These are phyloP conservation scores for Phrynocephalus forsythii DNA, from an alignment of 2,797 vertebrate species.

Conservation along the genomic window DNA sequence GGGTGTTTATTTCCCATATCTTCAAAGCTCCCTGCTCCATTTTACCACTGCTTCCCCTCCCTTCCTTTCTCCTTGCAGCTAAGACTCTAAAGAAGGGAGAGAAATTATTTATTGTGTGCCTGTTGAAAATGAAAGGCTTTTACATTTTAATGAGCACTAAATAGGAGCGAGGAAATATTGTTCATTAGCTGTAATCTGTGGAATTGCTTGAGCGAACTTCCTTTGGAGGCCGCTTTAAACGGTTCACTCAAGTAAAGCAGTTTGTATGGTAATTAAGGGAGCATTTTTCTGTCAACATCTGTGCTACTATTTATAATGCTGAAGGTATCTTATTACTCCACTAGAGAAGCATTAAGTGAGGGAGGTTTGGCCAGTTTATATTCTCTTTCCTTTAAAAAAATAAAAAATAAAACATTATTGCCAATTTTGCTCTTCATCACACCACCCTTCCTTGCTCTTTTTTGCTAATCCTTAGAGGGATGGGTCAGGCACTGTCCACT, in stretches of 20 bases:
- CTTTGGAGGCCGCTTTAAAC: conserved; percentile 93
- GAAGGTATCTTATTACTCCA: conserved; percentile 76
- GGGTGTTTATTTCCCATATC: too few species aligned
- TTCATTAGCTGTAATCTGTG: conserved; percentile 93
- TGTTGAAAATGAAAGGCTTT: conserved; percentile 87
- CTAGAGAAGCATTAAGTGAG: conserved; percentile 70
- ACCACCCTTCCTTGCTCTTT: conserved; percentile 34
- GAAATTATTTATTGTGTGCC: conserved; percentile 86
- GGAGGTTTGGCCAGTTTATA: conserved; percentile 59
- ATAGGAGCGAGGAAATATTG: conserved; percentile 88
- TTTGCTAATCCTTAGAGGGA: not conserved
- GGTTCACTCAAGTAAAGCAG: conserved; percentile 95
- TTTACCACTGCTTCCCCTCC: conserved; percentile 55
- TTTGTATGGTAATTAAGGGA: conserved; percentile 99
- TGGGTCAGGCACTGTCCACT: conserved; percentile 64
- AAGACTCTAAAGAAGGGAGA: conserved; percentile 66
- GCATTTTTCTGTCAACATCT: conserved; percentile 94
- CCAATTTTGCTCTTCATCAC: conserved; percentile 42
- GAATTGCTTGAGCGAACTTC: conserved; percentile 95
- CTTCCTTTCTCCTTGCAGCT: conserved; percentile 65
- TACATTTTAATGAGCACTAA: conserved; percentile 91
- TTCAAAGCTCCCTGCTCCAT: not conserved
- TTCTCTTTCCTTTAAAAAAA: conserved; percentile 10
- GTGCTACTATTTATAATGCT: conserved; percentile 87
- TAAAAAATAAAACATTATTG: conserved; percentile 7